Evolutionary conservation across 2,888 invertebrate species (phyloP), one percentile per base, ranked within the genome.

Genomic region (Ormyrus pomaceus): DNA sequence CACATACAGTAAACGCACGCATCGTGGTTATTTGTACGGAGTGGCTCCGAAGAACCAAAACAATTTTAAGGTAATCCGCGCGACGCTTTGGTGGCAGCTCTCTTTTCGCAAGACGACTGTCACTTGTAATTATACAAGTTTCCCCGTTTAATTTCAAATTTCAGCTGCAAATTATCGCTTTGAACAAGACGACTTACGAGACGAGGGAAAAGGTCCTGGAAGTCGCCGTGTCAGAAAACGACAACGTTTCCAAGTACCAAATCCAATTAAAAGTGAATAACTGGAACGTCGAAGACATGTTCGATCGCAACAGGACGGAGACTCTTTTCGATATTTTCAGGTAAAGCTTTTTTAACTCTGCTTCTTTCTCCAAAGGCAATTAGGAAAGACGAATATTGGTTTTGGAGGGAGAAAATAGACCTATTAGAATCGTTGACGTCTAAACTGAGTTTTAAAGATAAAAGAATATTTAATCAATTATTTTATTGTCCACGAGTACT

Each of bases 231-330:
- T 91, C 92, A 4, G 93, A 94, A 13, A 96, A 95, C 86, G 91
- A 92, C 79, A 93, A 93, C 83, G 93, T 94, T 82, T 94, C 96
- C 0, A 93, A 93, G 62, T 94, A 95, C 87, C 95, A 97, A 86
- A 95, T 97, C 6, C 95, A 96, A 88, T 91, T 98, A 87, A 97
- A 97, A 91, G 96, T 98, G 68, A 95, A 97, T 89, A 97, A 97
- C 90, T 91, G 97, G 46, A 97, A 97, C 87, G 96, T 97, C 74
- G 96, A 97, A 83, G 97, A 98, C 87, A 92, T 97, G 87, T 95
- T 97, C 88, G 95, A 96, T 89, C 93, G 92, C 53, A 92, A 93
- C 83, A 92, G 95, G 78, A 95, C 96, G 91, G 94, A 95, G 55
- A 93, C 94, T 53, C 91, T 98, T 5, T 93, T 96, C 83, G 95